These are phyloP conservation scores for Ia io DNA, from an alignment of 2,113 vertebrate genomes.

Conservation along the genomic window DNA sequence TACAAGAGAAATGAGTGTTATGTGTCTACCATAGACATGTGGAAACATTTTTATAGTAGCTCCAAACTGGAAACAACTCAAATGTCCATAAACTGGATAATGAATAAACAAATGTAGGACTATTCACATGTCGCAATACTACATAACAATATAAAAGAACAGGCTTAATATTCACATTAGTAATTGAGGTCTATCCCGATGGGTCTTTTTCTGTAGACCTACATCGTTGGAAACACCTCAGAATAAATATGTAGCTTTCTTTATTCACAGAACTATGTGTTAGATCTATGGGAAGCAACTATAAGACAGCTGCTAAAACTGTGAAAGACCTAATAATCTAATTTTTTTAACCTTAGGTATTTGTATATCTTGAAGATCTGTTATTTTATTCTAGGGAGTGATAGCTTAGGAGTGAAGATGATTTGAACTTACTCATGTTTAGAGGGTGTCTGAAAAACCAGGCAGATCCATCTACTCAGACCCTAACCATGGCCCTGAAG, in stretches of 20 bases:
- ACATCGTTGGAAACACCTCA: constrained; percentile 94
- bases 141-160: not conserved
- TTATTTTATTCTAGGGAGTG: not conserved
- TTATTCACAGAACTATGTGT: constrained; percentile 83
- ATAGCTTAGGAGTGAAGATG: too few species aligned
- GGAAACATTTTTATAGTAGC: not conserved
- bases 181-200: constrained; percentile 90
- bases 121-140: too few species aligned
- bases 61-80: not conserved
- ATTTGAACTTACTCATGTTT: too few species aligned
- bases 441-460: too few species aligned
- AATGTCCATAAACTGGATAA: not conserved
- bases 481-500: too few species aligned
- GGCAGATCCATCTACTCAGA: too few species aligned
- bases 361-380: not conserved
- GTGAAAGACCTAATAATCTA: not conserved
- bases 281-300: constrained; percentile 83
- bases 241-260: constrained; percentile 85
- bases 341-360: constrained; percentile 18
- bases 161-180: not conserved
- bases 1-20: not conserved
- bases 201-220: constrained; percentile 82
- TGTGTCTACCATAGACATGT: not conserved
- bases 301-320: constrained; percentile 80
- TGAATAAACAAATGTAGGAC: too few species aligned